phyloP scores from a whole-genome alignment of 2,797 vertebrate species.

The Hypotaenidia philippensis region DNA sequence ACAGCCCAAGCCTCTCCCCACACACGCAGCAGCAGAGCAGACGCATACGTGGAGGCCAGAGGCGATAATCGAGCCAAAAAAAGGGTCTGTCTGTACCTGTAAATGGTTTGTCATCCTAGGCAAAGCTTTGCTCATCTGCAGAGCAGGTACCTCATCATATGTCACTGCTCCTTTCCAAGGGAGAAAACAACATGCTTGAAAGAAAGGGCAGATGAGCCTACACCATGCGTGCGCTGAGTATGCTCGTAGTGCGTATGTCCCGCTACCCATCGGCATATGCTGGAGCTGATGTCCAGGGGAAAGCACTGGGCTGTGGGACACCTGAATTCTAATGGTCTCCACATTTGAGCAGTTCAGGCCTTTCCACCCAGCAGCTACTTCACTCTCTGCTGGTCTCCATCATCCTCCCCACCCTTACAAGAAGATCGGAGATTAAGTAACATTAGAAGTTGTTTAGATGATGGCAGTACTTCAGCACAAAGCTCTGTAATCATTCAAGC shows the following conservation, averaged over 20 bases:
- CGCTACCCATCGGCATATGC: fast-evolving
- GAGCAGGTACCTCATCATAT: fast-evolving
- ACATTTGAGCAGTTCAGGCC: not conserved
- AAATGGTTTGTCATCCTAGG: not conserved
- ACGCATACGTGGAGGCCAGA: not conserved
- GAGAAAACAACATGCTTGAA: fast-evolving
- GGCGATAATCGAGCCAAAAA: fast-evolving
- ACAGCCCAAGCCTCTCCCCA: not conserved
- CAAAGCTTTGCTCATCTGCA: not conserved
- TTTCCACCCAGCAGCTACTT: not conserved
- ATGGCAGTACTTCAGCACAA: not conserved
- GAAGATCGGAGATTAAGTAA: not conserved
- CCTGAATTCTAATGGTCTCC: not conserved
- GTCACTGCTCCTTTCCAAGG: fast-evolving
- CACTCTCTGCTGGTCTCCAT: not conserved
- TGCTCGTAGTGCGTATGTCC: fast-evolving
- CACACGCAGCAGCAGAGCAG: not conserved
- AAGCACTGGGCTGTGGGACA: not conserved
- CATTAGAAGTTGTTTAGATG: not conserved
- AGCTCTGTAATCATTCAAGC: not conserved
- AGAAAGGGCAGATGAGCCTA: not conserved
- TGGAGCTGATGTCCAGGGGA: not conserved
- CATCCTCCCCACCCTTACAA: not conserved
- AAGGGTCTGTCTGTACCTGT: not conserved
- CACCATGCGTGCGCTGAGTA: fast-evolving